Base-by-base conservation (phyloP, 2,113 vertebrate species). In the Pithys albifrons region DNA sequence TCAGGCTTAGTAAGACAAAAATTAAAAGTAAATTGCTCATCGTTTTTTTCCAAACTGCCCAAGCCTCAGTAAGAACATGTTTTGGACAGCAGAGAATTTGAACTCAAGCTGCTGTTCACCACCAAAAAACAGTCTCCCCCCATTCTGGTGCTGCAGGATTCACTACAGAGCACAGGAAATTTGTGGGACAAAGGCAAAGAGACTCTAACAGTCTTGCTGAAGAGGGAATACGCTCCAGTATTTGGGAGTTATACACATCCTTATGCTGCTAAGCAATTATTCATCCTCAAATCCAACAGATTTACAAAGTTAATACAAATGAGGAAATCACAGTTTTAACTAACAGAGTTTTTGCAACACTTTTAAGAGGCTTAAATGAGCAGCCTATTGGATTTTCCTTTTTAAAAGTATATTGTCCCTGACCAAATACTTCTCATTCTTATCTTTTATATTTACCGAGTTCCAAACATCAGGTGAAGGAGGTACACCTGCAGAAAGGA, bases 21-120 rank as follows among this genome's bases (percentile, higher is more conserved):
- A 93, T 79, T 55, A 85, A 81, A 85, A 91, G 51, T 72, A 62
- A 96, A 91, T 85, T 70, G 91, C 75, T 84, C 95, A 83, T 91
- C 8, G 3, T 27, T 48, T 88, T 91, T 76, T 66, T 79, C 24
- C 76, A 31, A 87, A 66, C 59, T 88, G 77, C 51, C 81, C 85
- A 83, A 71, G 65, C 59, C 73, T 90, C 79, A 90, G 72, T 37
- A 93, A 83, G 35, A 95, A 89, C 67, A 58, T 51, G 75, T 52
- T 88, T 51, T 55, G 71, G 51, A 59, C 43, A 76, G 76, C 81
- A 65, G 27, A 93, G 41, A 55, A 95, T 58, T 78, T 59, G 58
- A 91, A 83, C 9, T 85, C 49, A 29, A 85, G 55, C 59, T 73
- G 78, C 19, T 83, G 13, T 43, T 95, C 25, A 78, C 43, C 55